Evolutionary conservation across 2,113 vertebrate species (phyloP), one percentile per base, ranked within the genome.

Genomic region (Pterocles burchelli): DNA sequence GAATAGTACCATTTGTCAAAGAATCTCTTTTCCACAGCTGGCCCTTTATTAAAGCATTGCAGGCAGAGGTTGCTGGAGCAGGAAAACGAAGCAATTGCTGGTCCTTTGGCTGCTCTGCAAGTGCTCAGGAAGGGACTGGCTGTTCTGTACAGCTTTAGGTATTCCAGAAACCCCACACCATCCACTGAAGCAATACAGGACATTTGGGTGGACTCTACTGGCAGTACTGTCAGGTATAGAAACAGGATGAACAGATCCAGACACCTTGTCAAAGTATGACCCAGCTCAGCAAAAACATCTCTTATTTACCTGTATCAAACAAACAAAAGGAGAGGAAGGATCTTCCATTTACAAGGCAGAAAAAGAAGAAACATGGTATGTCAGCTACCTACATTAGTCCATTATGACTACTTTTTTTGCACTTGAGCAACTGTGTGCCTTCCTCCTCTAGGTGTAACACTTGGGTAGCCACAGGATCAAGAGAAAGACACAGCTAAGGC

Each of bases 1-100:
- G 0, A 78, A 84, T 66, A 57, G 41, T 13, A 65, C 8, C 2
- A 46, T 78, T 86, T 78, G 57, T 77, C 92, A 95, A 88, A 90
- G 82, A 90, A 57, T 45, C 52, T 84, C 11, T 75, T 90, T 96
- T 77, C 85, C 46, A 86, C 83, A 96, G 61, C 80, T 94, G 80
- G 48, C 8, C n/a, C 28, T 94, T 88, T 76, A 71, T 85, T 77
- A 82, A 76, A 83, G 11, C 26, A 15, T 72, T 90, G 68, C 22
- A 63, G 89, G 22, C 62, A 79, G 38, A 80, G 45, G 20, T 48
- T 85, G 26, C 59, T 72, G 68, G 17, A 84, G 34, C 38, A 77
- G 88, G 24, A 80, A 86, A 88, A 81, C 2, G 8, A 94, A 86
- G 52, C 22, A 74, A 52, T 66, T 90, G 16, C 48, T 66, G 66